Evolutionary conservation across 2,113 vertebrate genomes (phyloP), one percentile per base, ranked within the genome.

Genomic region (Cricetomys ansorgei): DNA sequence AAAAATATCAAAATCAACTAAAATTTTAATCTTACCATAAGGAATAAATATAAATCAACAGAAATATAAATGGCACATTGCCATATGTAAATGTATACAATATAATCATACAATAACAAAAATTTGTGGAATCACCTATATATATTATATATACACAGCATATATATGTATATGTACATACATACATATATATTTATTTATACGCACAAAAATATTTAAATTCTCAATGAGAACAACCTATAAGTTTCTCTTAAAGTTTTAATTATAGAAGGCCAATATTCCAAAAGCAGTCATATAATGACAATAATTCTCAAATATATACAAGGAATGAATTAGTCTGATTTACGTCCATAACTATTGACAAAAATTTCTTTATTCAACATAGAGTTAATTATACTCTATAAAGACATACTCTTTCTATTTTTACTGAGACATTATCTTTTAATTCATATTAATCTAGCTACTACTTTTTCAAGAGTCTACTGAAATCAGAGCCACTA

Each of bases 291-390:
- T 57, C 19, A n/a, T 15, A 37, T 0, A 70, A 1, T 69, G 48
- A 64, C 80, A 81, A 76, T 45, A 6, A 72, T 92, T 89, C 73
- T 94, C n/a, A 70, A 89, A 76, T 76, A 94, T 64, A 73, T 4
- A 29, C 59, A 81, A 79, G 84, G 21, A n/a, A 37, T 75, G 69
- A 62, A 94, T 57, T 16, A 57, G 2, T 45, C 7, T 27, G 53
- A 92, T 90, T 94, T 59, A 76, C 10, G 43, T 96, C 2, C 34
- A 77, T 88, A 72, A 73, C 77, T 88, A 40, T 29, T 88, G 27
- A 92, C 27, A 70, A 40, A 70, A 10, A 91, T 94, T 94, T 89
- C 5, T 89, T 70, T 50, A 75, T 37, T 94, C 16, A 83, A 76
- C 45, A 75, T 27, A 29, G n/a, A 65, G 6, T 62, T 85, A 59